A percentile compares a stretch with the other conserved stretches of the same genome.
These are phyloP conservation scores for Cataglyphis cursor DNA, from an alignment of 2,888 invertebrate species.

Conservation along the genomic window DNA sequence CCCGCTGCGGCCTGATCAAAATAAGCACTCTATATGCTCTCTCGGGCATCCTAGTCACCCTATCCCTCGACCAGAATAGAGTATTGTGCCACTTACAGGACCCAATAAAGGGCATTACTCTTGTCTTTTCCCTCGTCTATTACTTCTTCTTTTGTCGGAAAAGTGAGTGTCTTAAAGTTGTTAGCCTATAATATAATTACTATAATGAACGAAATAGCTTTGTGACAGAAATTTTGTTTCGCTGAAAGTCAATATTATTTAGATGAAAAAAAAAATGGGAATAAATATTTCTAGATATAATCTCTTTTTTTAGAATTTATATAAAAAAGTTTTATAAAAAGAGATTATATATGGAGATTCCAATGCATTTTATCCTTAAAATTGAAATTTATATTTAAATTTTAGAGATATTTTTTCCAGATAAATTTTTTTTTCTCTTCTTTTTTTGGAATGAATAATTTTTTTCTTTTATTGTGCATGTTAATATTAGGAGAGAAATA, in stretches of 20 bases:
- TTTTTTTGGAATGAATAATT: background rate
- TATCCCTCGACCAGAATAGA: conserved; percentile 87
- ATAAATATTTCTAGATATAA: background rate
- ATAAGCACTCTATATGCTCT: conserved; percentile 87
- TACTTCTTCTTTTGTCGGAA: conserved; percentile 89
- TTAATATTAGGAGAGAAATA: background rate
- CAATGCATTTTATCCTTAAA: background rate
- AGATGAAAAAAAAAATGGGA: background rate
- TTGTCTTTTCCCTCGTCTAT: conserved; percentile 88
- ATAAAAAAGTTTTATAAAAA: background rate
- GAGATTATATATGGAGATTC: background rate
- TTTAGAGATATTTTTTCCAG: background rate
- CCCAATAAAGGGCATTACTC: conserved; percentile 88
- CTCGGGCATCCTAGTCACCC: conserved; percentile 87
- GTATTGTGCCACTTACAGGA: conserved; percentile 90
- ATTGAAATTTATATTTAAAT: background rate
- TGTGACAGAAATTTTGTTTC: background rate
- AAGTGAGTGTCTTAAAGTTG: conserved; percentile 85
- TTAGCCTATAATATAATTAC: background rate
- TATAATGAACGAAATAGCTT: background rate
- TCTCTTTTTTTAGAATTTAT: background rate
- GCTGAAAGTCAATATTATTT: background rate
- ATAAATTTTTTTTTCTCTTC: background rate
- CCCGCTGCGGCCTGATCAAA: conserved; percentile 85
- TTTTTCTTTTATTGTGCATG: background rate